These are phyloP conservation scores for Prunella strophiata DNA, from an alignment of 2,797 vertebrate species.

Conservation along the genomic window DNA sequence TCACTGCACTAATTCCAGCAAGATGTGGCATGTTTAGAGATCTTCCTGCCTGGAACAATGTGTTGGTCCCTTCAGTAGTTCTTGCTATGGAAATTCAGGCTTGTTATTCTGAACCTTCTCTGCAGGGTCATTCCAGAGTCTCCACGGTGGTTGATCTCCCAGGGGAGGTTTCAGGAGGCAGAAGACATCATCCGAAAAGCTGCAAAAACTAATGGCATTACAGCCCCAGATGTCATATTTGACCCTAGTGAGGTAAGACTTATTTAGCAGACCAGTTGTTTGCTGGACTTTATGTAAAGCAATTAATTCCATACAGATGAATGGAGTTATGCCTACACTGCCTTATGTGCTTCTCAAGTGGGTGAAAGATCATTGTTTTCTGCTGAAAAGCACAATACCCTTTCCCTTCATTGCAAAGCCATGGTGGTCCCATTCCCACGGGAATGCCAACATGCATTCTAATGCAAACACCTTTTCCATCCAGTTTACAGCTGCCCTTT, in stretches of 20 bases:
- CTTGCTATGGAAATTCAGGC: background rate
- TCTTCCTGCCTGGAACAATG: background rate
- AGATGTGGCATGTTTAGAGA: background rate
- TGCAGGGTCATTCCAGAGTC: constrained; percentile 92
- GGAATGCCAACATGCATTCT: background rate
- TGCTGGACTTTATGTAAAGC: background rate
- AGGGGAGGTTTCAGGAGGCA: constrained; percentile 86
- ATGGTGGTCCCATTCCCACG: background rate
- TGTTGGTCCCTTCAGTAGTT: background rate
- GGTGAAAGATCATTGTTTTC: background rate
- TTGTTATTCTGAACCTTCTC: background rate
- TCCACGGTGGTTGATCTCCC: constrained; percentile 91
- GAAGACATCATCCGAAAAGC: constrained; percentile 85
- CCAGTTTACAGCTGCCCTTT: background rate
- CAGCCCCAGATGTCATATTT: constrained; percentile 83
- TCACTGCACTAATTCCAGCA: background rate
- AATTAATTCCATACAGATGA: background rate
- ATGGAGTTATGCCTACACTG: background rate
- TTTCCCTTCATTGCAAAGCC: background rate
- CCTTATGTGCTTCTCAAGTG: background rate
- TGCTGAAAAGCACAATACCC: background rate
- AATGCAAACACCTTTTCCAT: background rate
- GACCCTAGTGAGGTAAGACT: constrained; percentile 78
- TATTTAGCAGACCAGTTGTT: background rate
- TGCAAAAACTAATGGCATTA: constrained; percentile 82